phyloP scores from a whole-genome alignment of 2,113 vertebrate genomes.

The Tenrec ecaudatus region DNA sequence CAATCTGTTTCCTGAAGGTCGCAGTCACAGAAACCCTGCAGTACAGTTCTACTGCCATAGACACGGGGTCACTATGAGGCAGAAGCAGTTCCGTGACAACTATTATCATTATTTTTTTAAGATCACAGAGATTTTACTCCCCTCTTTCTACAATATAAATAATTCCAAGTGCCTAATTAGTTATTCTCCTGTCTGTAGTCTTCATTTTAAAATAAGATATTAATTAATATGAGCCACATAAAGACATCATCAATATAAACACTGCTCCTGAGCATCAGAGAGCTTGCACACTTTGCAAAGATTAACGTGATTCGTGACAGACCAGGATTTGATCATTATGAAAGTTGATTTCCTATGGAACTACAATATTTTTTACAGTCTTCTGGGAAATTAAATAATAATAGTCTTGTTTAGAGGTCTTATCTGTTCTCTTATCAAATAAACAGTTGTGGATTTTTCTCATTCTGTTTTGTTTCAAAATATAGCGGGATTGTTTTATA shows the following conservation, averaged over 20 bases:
- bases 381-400: background rate
- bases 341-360: background rate
- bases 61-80: background rate
- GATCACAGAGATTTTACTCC: background rate
- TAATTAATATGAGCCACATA: background rate
- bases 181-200: background rate
- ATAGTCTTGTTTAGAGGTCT: background rate
- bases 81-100: background rate
- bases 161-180: background rate
- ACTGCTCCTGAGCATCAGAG: background rate
- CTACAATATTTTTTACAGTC: background rate
- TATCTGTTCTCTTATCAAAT: background rate
- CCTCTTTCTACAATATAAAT: background rate
- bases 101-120: background rate
- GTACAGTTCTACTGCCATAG: background rate
- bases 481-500: background rate
- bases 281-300: background rate
- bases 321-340: background rate
- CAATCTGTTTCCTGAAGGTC: background rate
- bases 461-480: slow-evolving; percentile 14
- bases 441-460: background rate
- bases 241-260: background rate
- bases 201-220: background rate
- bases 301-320: background rate
- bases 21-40: background rate